Evolutionary conservation across 2,113 vertebrate species (phyloP).

Genomic region (Platysternon megacephalum): DNA sequence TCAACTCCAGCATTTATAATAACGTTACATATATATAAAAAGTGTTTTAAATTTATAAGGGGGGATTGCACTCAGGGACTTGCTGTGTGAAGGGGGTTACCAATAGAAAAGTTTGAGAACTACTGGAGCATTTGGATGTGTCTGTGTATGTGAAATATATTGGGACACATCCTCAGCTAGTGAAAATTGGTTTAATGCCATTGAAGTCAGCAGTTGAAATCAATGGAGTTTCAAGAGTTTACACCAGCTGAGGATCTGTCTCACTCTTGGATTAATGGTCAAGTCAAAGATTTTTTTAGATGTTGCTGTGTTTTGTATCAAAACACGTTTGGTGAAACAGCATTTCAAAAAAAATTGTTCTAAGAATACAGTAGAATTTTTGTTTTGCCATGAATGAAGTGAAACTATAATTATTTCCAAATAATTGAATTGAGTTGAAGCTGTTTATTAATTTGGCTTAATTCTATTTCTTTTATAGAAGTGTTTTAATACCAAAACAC

Average conservation of each 20-base stretch:
- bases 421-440: background rate
- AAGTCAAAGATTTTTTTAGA: background rate
- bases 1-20: no score
- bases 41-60: no score
- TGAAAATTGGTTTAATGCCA: background rate
- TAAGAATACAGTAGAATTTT: background rate
- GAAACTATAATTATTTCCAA: background rate
- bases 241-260: no score
- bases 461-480: background rate
- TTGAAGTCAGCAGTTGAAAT: background rate
- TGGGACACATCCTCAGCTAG: background rate
- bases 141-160: background rate
- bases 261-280: background rate
- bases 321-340: background rate
- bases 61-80: no score
- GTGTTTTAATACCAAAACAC: background rate
- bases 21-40: no score
- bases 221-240: background rate
- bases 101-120: no score
- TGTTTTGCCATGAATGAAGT: background rate
- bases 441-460: background rate
- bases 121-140: background rate
- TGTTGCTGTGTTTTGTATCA: background rate
- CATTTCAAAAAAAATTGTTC: background rate
- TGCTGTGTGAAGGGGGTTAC: no score